A percentile compares a stretch with the other conserved stretches of the same genome.
Evolutionary conservation across 2,888 invertebrate species (phyloP).

Genomic region (Trissolcus brochymenae): DNA sequence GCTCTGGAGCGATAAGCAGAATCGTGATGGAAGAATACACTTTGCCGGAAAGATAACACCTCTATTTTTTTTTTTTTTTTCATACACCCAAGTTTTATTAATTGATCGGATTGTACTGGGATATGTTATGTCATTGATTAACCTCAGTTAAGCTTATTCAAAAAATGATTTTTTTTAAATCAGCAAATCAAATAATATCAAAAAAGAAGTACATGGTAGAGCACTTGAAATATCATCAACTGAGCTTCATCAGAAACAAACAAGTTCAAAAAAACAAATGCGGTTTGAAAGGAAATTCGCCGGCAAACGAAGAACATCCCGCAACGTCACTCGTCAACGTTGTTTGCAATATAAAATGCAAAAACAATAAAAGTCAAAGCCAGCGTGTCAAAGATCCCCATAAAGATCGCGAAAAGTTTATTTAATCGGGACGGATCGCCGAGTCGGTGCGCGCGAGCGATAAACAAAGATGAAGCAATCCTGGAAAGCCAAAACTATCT

Average conservation of each 20-base stretch:
- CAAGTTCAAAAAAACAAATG: too few relatives aligned
- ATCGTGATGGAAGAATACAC: slow-evolving; percentile 29
- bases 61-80: slow-evolving; percentile 39
- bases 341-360: slow-evolving; percentile 17
- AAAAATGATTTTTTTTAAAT: too few relatives aligned
- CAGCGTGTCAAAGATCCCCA: slow-evolving; percentile 29
- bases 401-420: slow-evolving; percentile 59
- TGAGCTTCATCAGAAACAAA: too few relatives aligned
- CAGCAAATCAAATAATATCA: too few relatives aligned
- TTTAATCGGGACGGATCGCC: slow-evolving; percentile 60
- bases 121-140: too few relatives aligned
- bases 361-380: slow-evolving; percentile 36
- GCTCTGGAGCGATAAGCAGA: slow-evolving; percentile 31
- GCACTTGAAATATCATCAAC: too few relatives aligned
- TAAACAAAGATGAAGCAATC: slow-evolving; percentile 61
- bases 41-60: slow-evolving; percentile 30
- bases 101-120: slow-evolving; percentile 36
- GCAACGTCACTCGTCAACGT: slow-evolving; percentile 21
- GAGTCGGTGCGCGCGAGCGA: slow-evolving; percentile 49
- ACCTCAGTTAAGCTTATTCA: too few relatives aligned
- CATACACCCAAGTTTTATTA: slow-evolving; percentile 35
- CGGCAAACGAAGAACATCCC: slow-evolving; percentile 4
- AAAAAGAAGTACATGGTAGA: too few relatives aligned
- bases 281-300: too few relatives aligned
- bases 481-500: slow-evolving; percentile 56